Evolutionary conservation across 1,140 invertebrate species (phyloP).

Genomic region (Ceratina japonica): DNA sequence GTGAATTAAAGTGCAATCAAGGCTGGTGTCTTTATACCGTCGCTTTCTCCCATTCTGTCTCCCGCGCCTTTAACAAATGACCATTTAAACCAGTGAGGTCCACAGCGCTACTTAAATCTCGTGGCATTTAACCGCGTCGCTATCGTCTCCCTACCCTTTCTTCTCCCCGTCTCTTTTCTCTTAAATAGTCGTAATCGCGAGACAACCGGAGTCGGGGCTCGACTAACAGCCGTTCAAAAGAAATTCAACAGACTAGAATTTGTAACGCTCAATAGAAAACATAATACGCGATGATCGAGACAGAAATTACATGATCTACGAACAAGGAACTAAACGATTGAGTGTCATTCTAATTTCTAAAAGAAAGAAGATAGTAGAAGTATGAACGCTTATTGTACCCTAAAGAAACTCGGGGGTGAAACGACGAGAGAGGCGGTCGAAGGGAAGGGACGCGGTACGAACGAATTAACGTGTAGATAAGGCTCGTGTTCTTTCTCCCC

Average conservation of each 20-base stretch:
- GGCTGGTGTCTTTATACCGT: conserved; percentile 50
- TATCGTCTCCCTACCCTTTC: neutral
- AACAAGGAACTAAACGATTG: too few species aligned
- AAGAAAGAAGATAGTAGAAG: too few species aligned
- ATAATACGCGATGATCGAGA: too few species aligned
- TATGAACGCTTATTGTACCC: too few species aligned
- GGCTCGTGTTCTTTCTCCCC: conserved; percentile 43
- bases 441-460: neutral
- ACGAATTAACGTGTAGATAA: conserved; percentile 42
- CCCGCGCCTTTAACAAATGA: conserved; percentile 43
- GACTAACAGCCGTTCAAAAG: too few species aligned
- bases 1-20: conserved; percentile 62
- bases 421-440: neutral
- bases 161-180: neutral
- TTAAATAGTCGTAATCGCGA: too few species aligned
- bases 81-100: conserved; percentile 49
- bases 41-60: conserved; percentile 39
- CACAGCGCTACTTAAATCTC: conserved; percentile 48
- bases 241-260: too few species aligned
- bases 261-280: too few species aligned
- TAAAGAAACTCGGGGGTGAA: neutral
- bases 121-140: conserved; percentile 32
- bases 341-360: too few species aligned
- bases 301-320: too few species aligned
- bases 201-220: too few species aligned